phyloP scores from a whole-genome alignment of 2,797 vertebrate genomes.

The Hippocampus kuda region DNA sequence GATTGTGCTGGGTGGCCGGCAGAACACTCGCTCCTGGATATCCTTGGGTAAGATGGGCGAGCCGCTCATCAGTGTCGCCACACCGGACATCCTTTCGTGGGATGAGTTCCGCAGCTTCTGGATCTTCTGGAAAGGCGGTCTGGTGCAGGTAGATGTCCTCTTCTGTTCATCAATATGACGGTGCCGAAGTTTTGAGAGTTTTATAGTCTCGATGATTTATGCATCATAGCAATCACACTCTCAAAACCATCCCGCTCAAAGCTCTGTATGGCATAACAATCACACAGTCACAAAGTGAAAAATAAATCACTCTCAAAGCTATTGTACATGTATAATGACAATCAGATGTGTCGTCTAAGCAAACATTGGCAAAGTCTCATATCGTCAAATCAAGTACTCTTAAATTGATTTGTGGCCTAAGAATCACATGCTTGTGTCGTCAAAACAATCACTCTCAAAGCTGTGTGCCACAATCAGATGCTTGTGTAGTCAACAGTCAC shows the following conservation, averaged over 20 bases:
- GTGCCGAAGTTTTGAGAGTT: not conserved
- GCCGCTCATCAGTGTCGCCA: slow-evolving; percentile 69
- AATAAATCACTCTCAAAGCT: not conserved
- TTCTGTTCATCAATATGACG: not conserved
- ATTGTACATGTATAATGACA: not conserved
- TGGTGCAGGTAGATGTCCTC: slow-evolving; percentile 69
- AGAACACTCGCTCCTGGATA: slow-evolving; percentile 86
- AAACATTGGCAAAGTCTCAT: no score
- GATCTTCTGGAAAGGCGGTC: slow-evolving; percentile 80
- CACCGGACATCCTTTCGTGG: slow-evolving; percentile 81
- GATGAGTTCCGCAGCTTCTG: slow-evolving; percentile 91
- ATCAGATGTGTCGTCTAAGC: not conserved
- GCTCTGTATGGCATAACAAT: not conserved
- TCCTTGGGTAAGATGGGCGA: slow-evolving; percentile 83
- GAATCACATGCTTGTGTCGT: no score
- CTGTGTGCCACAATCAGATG: no score
- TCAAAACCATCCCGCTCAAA: not conserved
- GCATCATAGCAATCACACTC: not conserved
- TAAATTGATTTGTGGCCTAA: no score
- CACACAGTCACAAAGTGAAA: not conserved
- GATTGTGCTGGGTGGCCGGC: slow-evolving; percentile 81
- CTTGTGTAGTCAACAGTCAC: no score
- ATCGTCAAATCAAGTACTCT: no score
- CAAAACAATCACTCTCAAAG: no score
- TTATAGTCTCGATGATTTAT: not conserved